Conservation (phyloP, 2,797 vertebrate species). For the Podarcis lilfordi region DNA sequence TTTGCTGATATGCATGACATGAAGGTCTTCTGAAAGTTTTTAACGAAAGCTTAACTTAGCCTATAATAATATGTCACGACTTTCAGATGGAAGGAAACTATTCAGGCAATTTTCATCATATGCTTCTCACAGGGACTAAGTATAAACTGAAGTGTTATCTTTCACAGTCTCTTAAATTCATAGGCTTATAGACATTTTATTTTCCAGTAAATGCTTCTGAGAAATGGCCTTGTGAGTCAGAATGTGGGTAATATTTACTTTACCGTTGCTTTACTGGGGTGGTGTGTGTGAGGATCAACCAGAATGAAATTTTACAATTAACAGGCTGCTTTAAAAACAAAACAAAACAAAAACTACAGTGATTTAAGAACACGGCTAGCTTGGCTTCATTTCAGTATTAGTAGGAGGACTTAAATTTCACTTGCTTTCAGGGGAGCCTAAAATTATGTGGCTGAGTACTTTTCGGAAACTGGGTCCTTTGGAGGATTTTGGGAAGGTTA, state of each 20-base stretch:
- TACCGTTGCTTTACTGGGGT: not conserved
- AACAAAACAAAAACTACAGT: not conserved
- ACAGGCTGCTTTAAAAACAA: too few species aligned
- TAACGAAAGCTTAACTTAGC: not conserved
- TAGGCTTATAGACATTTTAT: not conserved
- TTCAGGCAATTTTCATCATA: not conserved
- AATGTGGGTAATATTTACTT: not conserved
- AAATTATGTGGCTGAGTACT: not conserved
- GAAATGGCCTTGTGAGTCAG: not conserved
- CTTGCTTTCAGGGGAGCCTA: not conserved
- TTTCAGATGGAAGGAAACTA: not conserved
- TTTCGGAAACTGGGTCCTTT: slow-evolving; percentile 2
- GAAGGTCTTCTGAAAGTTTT: not conserved
- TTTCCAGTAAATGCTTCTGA: not conserved
- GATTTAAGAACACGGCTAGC: not conserved
- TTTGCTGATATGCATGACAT: not conserved
- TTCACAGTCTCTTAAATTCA: not conserved
- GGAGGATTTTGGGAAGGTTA: slow-evolving; percentile 11
- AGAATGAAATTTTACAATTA: not conserved
- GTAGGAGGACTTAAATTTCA: not conserved
- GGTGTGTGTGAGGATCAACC: not conserved
- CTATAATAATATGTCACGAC: not conserved
- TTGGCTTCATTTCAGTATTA: not conserved
- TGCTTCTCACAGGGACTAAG: not conserved
- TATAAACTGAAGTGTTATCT: not conserved